A percentile compares a stretch with the other conserved stretches of the same genome.
Evolutionary conservation across 2,888 invertebrate species (phyloP).

Genomic region (Euzetes globulus): DNA sequence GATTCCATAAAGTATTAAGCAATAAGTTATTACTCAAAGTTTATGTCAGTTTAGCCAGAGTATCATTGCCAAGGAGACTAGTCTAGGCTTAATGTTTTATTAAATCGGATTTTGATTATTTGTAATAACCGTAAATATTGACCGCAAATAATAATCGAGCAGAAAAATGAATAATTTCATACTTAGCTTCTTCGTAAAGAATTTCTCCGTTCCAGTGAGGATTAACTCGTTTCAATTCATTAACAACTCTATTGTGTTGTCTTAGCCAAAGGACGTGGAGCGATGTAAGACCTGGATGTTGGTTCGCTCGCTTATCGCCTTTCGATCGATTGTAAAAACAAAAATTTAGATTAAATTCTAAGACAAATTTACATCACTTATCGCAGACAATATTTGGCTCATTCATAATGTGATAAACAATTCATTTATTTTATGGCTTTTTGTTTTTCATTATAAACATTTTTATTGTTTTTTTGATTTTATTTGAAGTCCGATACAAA

Average conservation of each 20-base stretch:
- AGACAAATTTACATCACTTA: not conserved
- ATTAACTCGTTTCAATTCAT: constrained; percentile 42
- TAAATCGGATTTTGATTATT: not conserved
- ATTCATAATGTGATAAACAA: too few relatives aligned
- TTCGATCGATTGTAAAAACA: not conserved
- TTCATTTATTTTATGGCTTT: too few relatives aligned
- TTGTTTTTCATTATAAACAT: not conserved
- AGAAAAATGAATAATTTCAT: not conserved
- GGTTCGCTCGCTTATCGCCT: constrained; percentile 41
- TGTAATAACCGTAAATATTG: too few relatives aligned
- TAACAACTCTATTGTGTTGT: constrained; percentile 41
- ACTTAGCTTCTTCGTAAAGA: constrained; percentile 47
- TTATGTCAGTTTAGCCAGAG: too few relatives aligned
- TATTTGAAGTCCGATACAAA: too few relatives aligned
- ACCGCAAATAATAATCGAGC: not conserved
- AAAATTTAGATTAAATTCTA: not conserved
- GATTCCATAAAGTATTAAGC: too few relatives aligned
- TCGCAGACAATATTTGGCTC: not conserved
- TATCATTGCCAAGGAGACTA: too few relatives aligned
- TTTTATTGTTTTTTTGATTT: not conserved
- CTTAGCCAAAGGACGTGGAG: constrained; percentile 40
- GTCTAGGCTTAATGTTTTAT: too few relatives aligned
- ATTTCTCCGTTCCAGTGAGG: constrained; percentile 47
- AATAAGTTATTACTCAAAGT: too few relatives aligned
- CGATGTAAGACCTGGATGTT: constrained; percentile 41